A percentile compares a stretch with the other conserved stretches of the same genome.
Conservation (phyloP, 2,113 vertebrate genomes). For the Rutilus rutilus region DNA sequence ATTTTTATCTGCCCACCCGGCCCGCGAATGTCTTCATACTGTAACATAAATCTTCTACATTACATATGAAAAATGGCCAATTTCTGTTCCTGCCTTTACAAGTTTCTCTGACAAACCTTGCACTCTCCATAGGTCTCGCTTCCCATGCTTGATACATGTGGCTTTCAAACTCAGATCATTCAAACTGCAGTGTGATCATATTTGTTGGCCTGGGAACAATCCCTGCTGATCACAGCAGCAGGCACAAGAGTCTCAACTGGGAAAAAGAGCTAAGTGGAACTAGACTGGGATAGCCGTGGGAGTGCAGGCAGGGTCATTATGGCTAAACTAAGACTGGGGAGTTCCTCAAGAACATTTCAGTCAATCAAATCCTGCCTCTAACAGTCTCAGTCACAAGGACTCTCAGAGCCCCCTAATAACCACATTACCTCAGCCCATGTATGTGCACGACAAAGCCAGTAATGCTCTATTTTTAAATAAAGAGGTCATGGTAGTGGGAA, state of each 20-base stretch:
- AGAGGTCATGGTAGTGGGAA: background rate
- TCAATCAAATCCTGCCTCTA: conserved; percentile 12
- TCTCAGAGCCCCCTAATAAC: background rate
- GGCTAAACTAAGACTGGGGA: conserved; percentile 12
- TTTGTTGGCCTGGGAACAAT: conserved; percentile 3
- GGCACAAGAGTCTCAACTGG: background rate
- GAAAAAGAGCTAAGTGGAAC: conserved; percentile 2
- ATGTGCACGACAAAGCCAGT: conserved; percentile 17
- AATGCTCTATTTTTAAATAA: background rate
- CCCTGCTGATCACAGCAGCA: conserved; percentile 1
- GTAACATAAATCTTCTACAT: conserved; percentile 24
- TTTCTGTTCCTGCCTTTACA: background rate
- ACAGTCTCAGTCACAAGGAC: background rate
- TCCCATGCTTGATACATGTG: conserved; percentile 18
- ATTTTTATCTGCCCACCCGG: background rate
- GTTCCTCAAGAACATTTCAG: background rate
- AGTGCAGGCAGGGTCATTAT: background rate
- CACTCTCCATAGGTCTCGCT: conserved; percentile 24
- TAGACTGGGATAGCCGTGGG: background rate
- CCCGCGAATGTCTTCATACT: background rate
- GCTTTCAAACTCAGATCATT: conserved; percentile 61
- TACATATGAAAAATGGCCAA: background rate
- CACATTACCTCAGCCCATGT: background rate
- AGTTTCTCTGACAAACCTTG: background rate
- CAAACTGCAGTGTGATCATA: conserved; percentile 10